These are phyloP conservation scores for Cydia splendana DNA, from an alignment of 1,140 invertebrate genomes.

Conservation along the genomic window DNA sequence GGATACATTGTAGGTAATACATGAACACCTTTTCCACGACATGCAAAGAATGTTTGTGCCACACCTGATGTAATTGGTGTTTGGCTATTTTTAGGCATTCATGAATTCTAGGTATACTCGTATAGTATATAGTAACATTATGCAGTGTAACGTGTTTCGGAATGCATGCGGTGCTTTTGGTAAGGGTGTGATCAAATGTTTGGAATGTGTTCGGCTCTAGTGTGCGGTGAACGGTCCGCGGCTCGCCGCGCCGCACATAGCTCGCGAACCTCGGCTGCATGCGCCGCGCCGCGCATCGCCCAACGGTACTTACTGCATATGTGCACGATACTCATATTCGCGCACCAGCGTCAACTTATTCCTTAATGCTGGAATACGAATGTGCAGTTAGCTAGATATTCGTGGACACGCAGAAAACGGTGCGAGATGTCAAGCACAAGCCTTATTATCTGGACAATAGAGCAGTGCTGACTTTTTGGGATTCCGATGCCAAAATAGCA, in stretches of 20 bases:
- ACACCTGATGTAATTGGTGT: neutral
- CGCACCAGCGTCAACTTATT: conserved; percentile 2
- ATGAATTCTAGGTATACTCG: neutral
- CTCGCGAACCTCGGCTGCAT: conserved; percentile 51
- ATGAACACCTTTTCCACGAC: neutral
- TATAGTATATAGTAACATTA: neutral
- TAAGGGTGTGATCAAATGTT: conserved; percentile 41
- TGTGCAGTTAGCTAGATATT: conserved; percentile 1
- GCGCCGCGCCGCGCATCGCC: conserved; percentile 38
- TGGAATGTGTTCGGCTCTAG: conserved; percentile 50
- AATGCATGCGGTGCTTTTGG: conserved; percentile 30
- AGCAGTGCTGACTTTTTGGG: neutral
- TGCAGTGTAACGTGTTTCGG: neutral
- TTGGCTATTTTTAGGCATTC: neutral
- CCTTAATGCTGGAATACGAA: neutral
- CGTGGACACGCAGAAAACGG: neutral
- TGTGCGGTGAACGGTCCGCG: conserved; percentile 42
- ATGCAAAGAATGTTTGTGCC: neutral
- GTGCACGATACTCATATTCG: conserved; percentile 22
- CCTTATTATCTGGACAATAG: neutral
- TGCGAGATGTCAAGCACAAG: neutral
- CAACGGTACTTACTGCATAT: conserved; percentile 29
- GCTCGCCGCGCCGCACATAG: conserved; percentile 52
- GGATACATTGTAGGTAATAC: too few species aligned
- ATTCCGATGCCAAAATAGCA: neutral